Conservation (phyloP, 2,797 vertebrate genomes). For the Hydrolagus colliei region DNA sequence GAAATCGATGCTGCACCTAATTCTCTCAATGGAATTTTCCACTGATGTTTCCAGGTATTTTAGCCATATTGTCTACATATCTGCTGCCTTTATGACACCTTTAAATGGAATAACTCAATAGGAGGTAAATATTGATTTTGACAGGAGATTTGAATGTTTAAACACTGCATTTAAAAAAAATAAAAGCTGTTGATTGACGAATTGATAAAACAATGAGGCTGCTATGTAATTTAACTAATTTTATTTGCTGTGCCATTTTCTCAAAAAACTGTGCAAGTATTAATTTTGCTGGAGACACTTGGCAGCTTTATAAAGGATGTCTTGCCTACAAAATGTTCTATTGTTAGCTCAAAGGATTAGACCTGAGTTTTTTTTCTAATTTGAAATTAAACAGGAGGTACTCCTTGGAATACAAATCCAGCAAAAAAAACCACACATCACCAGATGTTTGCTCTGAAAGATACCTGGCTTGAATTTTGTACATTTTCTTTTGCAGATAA, state of each 20-base stretch:
- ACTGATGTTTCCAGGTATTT: neutral
- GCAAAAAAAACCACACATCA: neutral
- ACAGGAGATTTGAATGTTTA: neutral
- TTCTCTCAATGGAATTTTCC: neutral
- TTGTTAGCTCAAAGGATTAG: neutral
- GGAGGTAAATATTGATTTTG: neutral
- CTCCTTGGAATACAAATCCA: neutral
- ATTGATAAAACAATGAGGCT: neutral
- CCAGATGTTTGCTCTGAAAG: slow-evolving; percentile 9
- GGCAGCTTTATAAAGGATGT: neutral
- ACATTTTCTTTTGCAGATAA: no score
- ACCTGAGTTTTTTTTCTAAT: neutral
- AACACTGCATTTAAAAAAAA: neutral
- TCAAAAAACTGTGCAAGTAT: neutral
- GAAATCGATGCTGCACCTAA: neutral
- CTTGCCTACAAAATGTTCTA: neutral
- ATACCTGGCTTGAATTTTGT: neutral
- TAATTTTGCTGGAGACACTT: neutral
- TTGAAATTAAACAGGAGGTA: neutral
- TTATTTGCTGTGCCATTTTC: neutral
- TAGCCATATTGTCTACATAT: neutral
- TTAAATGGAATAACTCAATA: neutral
- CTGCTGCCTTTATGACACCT: neutral
- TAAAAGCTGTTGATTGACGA: neutral
- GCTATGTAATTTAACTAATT: slow-evolving; percentile 10